These are phyloP conservation scores for Meriones unguiculatus DNA, from an alignment of 2,113 vertebrate genomes.

Conservation along the genomic window DNA sequence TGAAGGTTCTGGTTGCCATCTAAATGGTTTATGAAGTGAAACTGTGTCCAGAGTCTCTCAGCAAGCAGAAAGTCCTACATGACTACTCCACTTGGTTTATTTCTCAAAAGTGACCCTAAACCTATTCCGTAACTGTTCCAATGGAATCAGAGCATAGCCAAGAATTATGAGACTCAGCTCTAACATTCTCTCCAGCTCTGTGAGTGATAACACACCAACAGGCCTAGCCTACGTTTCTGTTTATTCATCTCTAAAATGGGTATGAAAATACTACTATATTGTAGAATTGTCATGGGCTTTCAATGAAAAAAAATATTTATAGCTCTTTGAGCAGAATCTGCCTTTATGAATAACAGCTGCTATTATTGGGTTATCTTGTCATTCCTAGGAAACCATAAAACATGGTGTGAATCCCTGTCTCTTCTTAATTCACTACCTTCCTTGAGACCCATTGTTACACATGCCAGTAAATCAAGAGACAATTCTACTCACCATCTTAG, in stretches of 20 bases:
- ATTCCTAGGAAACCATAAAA: constrained; percentile 9
- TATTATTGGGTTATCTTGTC: neutral
- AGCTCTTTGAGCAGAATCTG: neutral
- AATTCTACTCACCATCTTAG: neutral
- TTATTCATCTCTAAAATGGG: constrained; percentile 13
- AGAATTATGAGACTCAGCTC: neutral
- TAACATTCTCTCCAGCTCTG: neutral
- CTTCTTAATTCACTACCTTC: constrained; percentile 15
- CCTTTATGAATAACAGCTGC: neutral
- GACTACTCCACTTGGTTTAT: neutral
- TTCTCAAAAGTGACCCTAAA: neutral
- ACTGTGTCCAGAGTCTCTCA: neutral
- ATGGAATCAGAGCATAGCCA: neutral
- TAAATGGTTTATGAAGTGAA: neutral
- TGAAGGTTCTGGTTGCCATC: neutral
- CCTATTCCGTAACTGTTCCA: neutral
- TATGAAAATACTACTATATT: neutral
- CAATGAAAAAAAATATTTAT: constrained; percentile 40
- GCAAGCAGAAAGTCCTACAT: neutral
- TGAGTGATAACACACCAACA: neutral
- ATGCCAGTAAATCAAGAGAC: neutral
- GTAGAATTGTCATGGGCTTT: neutral
- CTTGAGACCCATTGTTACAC: neutral
- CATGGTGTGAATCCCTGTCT: neutral
- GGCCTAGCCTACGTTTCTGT: neutral